These are phyloP conservation scores for Leptopilina drosophilae DNA, from an alignment of 2,888 invertebrate genomes.

Conservation along the genomic window DNA sequence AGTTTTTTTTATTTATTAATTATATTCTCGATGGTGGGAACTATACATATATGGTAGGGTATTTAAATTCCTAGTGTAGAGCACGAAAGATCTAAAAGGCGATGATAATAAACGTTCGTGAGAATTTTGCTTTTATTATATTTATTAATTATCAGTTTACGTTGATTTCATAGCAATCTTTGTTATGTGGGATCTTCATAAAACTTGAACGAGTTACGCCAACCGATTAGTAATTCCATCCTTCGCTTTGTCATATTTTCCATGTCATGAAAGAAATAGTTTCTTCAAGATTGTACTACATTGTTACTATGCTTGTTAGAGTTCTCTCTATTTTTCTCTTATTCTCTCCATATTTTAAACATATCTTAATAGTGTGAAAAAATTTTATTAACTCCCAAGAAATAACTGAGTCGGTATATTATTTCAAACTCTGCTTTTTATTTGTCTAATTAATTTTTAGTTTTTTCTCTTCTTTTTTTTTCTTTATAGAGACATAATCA, in stretches of 20 bases:
- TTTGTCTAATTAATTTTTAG: too few relatives aligned
- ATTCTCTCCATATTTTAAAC: not conserved
- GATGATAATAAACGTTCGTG: slow-evolving; percentile 23
- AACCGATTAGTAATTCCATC: not conserved
- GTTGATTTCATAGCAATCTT: slow-evolving; percentile 32
- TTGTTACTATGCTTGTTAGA: not conserved
- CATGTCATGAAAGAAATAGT: not conserved
- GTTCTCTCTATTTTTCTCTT: too few relatives aligned
- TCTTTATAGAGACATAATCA: too few relatives aligned
- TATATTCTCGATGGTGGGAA: slow-evolving; percentile 7
- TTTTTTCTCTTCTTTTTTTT: too few relatives aligned
- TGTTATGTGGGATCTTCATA: slow-evolving; percentile 32
- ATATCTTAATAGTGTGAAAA: too few relatives aligned
- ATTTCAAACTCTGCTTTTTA: too few relatives aligned
- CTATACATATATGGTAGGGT: not conserved
- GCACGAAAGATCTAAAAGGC: slow-evolving; percentile 13
- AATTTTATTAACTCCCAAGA: too few relatives aligned
- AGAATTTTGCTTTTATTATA: slow-evolving; percentile 20
- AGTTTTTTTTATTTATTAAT: slow-evolving; percentile 5
- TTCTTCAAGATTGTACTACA: not conserved
- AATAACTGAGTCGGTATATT: too few relatives aligned
- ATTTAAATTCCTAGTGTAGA: slow-evolving; percentile 11
- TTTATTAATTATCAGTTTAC: slow-evolving; percentile 35
- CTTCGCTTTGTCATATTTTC: slow-evolving; percentile 17
- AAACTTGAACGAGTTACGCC: not conserved